Conservation (phyloP, 2,113 vertebrate genomes). For the Rallus limicola region DNA sequence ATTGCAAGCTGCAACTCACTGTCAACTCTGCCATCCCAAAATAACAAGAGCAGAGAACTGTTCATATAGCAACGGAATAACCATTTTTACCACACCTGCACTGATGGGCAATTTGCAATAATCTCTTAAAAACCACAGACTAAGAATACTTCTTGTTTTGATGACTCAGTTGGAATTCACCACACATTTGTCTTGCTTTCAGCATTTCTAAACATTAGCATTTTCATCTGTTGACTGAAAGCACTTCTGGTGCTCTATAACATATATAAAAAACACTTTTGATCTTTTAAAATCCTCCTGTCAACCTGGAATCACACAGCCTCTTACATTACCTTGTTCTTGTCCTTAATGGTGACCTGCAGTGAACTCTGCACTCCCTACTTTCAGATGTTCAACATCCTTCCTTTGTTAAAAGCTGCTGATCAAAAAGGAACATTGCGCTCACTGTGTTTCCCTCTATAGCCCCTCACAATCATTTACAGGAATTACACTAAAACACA, state of each 20-base stretch:
- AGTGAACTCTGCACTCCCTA: constrained; percentile 39
- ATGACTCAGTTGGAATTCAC: constrained; percentile 61
- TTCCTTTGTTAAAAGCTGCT: constrained; percentile 56
- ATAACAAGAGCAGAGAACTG: background rate
- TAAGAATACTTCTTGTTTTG: constrained; percentile 62
- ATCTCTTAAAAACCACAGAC: constrained; percentile 57
- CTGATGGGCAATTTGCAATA: constrained; percentile 41
- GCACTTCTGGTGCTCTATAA: constrained; percentile 36
- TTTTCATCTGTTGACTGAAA: constrained; percentile 52
- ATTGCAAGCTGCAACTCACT: constrained; percentile 6
- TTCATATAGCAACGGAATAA: background rate
- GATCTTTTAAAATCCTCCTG: constrained; percentile 60
- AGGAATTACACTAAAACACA: constrained; percentile 67
- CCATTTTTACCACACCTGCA: constrained; percentile 26
- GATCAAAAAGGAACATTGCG: constrained; percentile 57
- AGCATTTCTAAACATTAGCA: constrained; percentile 47
- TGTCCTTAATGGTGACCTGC: constrained; percentile 40
- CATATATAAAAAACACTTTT: constrained; percentile 20
- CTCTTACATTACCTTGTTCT: constrained; percentile 52
- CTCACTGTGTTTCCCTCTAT: constrained; percentile 20
- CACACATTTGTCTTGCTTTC: constrained; percentile 56
- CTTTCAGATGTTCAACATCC: constrained; percentile 35
- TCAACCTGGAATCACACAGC: constrained; percentile 27
- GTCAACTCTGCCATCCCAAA: constrained; percentile 32
- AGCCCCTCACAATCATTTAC: constrained; percentile 34